Evolutionary conservation across 2,113 vertebrate genomes (phyloP).

Genomic region (Nibea albiflora): DNA sequence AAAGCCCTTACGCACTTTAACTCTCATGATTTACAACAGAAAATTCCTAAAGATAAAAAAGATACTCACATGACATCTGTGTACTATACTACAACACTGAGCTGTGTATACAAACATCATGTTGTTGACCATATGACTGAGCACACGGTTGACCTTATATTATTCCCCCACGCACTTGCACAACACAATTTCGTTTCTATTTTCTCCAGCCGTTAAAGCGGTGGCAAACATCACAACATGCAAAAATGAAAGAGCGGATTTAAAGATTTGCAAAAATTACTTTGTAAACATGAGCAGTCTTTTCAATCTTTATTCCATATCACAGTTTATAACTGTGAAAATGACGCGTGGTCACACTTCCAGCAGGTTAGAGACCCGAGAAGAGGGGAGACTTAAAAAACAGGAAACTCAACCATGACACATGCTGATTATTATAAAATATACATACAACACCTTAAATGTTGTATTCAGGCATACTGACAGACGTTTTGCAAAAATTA

Average conservation of each 20-base stretch:
- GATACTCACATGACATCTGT: background rate
- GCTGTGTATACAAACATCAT: background rate
- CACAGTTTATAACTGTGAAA: no score
- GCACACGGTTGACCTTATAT: background rate
- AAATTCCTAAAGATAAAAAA: background rate
- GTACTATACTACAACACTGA: background rate
- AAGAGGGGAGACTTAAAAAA: no score
- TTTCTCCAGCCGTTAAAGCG: background rate
- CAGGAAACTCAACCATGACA: no score
- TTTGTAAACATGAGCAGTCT: background rate
- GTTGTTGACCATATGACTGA: background rate
- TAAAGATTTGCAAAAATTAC: background rate
- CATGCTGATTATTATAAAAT: background rate
- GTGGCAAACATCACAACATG: background rate
- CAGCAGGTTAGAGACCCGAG: no score
- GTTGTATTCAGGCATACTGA: background rate
- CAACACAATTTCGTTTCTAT: background rate
- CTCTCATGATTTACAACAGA: background rate
- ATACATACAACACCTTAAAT: background rate
- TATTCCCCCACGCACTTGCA: background rate
- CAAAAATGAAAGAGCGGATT: background rate
- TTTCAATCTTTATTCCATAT: background rate
- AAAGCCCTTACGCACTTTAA: background rate
- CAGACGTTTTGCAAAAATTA: background rate
- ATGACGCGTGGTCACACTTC: no score